A percentile compares a stretch with the other conserved stretches of the same genome.
These are phyloP conservation scores for Macropis europaea DNA, from an alignment of 2,888 invertebrate genomes.

Conservation along the genomic window DNA sequence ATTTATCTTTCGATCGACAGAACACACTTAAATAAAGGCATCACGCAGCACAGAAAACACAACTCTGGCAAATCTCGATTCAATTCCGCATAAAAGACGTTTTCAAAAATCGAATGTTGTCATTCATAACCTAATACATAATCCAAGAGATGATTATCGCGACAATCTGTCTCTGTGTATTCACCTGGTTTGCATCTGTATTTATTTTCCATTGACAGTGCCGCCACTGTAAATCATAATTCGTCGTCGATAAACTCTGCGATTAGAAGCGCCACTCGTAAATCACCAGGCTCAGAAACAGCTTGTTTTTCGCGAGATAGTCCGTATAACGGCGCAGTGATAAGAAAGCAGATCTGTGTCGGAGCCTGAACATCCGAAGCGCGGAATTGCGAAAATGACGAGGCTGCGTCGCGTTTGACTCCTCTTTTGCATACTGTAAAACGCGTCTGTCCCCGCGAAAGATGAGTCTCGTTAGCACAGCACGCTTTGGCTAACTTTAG, in stretches of 20 bases:
- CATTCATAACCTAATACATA: too few relatives aligned
- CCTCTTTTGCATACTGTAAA: not conserved
- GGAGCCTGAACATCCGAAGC: not conserved
- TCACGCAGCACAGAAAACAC: too few relatives aligned
- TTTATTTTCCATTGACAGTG: too few relatives aligned
- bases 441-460: not conserved
- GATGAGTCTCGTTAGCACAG: constrained; percentile 11
- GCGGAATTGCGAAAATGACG: not conserved
- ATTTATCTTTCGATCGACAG: too few relatives aligned
- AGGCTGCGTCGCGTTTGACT: not conserved
- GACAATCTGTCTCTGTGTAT: too few relatives aligned
- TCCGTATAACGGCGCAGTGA: not conserved
- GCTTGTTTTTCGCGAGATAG: not conserved
- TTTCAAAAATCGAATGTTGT: too few relatives aligned
- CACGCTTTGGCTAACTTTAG: not conserved
- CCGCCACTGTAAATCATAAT: not conserved
- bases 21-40: too few relatives aligned
- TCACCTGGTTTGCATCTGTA: too few relatives aligned
- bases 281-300: not conserved
- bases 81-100: too few relatives aligned
- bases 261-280: not conserved
- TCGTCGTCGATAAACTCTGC: not conserved
- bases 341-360: not conserved
- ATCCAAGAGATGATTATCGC: too few relatives aligned
- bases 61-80: too few relatives aligned